Percentiles rank a stretch among this genome's conserved stretches.
These are phyloP conservation scores for Trypoxylon attenuatum DNA, from an alignment of 2,888 invertebrate species.

Conservation along the genomic window DNA sequence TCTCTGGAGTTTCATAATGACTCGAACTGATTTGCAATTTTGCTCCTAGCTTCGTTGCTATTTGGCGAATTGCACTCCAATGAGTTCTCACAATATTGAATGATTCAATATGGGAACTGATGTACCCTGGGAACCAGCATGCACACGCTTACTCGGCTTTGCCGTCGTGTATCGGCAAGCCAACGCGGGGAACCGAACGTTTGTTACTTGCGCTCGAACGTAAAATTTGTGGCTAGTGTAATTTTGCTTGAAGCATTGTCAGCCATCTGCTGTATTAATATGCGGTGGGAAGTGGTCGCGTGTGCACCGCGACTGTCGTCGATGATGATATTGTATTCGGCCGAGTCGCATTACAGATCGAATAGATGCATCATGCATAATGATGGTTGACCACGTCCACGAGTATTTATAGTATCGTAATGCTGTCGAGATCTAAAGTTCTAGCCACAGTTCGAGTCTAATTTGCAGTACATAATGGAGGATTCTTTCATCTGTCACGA, in stretches of 20 bases:
- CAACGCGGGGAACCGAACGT: constrained; percentile 23
- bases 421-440: too few relatives aligned
- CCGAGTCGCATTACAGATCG: constrained; percentile 62
- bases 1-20: constrained; percentile 10
- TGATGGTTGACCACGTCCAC: constrained; percentile 51
- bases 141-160: too few relatives aligned
- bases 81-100: too few relatives aligned
- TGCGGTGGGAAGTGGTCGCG: constrained; percentile 27
- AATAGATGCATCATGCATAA: constrained; percentile 50
- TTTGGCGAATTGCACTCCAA: too few relatives aligned
- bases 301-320: constrained; percentile 1
- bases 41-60: not conserved
- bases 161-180: constrained; percentile 10
- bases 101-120: too few relatives aligned
- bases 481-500: too few relatives aligned
- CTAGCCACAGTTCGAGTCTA: too few relatives aligned
- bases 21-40: not conserved
- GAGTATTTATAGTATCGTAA: constrained; percentile 61
- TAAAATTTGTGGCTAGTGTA: constrained; percentile 48
- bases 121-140: too few relatives aligned
- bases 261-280: constrained; percentile 39
- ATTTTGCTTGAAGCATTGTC: constrained; percentile 30
- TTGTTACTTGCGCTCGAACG: constrained; percentile 51
- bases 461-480: too few relatives aligned
- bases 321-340: constrained; percentile 58